Evolutionary conservation across 2,797 vertebrate genomes (phyloP).

Genomic region (Enteromius viviparus): DNA sequence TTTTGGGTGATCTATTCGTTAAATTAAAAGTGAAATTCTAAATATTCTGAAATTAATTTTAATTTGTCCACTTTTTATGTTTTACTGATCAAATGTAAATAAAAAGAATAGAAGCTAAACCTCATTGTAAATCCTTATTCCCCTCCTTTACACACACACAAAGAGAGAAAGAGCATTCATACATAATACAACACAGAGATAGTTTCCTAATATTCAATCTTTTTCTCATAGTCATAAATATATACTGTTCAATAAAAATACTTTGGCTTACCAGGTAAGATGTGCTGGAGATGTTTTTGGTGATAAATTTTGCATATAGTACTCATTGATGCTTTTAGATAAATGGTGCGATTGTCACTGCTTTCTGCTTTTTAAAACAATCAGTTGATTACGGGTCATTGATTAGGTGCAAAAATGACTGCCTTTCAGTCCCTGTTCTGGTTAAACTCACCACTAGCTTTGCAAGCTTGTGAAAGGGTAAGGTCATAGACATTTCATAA

Average conservation of each 20-base stretch:
- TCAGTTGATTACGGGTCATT: conserved; percentile 18
- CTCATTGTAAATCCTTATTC: not conserved
- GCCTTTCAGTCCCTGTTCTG: conserved; percentile 10
- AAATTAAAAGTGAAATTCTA: not conserved
- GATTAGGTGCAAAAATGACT: conserved; percentile 30
- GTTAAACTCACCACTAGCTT: not conserved
- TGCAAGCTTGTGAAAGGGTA: not conserved
- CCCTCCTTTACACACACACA: not conserved
- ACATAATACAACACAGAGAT: conserved; percentile 12
- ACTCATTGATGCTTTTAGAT: not conserved
- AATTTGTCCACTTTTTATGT: not conserved
- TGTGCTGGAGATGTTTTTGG: not conserved
- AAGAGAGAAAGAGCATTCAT: not conserved
- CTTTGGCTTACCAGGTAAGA: conserved; percentile 25
- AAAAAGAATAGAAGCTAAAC: not conserved
- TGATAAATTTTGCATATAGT: not conserved
- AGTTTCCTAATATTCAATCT: conserved; percentile 19
- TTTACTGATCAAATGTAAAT: not conserved
- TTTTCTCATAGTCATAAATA: not conserved
- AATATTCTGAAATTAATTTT: not conserved
- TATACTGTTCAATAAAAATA: conserved; percentile 21
- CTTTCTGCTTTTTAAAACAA: not conserved
- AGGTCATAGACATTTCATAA: not conserved
- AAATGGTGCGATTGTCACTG: conserved; percentile 26
- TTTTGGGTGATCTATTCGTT: not conserved